Conservation (phyloP, 2,888 invertebrate genomes). For the Noctua fimbriata region DNA sequence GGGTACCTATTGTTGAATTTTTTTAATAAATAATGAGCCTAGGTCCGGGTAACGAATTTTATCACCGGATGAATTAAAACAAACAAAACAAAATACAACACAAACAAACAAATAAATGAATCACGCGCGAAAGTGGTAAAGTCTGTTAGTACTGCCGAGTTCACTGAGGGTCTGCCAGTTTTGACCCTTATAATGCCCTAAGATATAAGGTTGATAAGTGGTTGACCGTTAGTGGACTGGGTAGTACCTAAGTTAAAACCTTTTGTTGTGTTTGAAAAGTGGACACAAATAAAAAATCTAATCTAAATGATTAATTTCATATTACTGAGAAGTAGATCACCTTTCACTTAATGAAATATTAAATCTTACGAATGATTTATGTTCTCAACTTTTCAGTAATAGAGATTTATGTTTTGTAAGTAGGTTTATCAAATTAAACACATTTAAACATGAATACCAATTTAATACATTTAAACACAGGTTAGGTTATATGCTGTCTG, state of each 20-base stretch:
- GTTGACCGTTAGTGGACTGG: no score
- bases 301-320: conserved; percentile 17
- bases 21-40: conserved; percentile 5
- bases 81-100: no score
- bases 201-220: no score
- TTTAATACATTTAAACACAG: not conserved
- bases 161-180: no score
- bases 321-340: conserved; percentile 4
- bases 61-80: conserved; percentile 48
- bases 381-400: conserved; percentile 6
- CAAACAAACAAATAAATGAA: conserved; percentile 7
- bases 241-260: not conserved
- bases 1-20: conserved; percentile 38
- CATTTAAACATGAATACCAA: not conserved
- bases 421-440: conserved; percentile 20
- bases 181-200: no score
- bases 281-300: not conserved
- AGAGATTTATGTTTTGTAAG: conserved; percentile 1
- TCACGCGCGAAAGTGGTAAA: not conserved
- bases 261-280: not conserved
- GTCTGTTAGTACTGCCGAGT: no score
- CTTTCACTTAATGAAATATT: conserved; percentile 18
- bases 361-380: conserved; percentile 27
- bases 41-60: conserved; percentile 68
- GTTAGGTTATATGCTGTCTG: not conserved